Base-by-base conservation (phyloP, 2,888 invertebrate genomes). In the Ochropacha duplaris region DNA sequence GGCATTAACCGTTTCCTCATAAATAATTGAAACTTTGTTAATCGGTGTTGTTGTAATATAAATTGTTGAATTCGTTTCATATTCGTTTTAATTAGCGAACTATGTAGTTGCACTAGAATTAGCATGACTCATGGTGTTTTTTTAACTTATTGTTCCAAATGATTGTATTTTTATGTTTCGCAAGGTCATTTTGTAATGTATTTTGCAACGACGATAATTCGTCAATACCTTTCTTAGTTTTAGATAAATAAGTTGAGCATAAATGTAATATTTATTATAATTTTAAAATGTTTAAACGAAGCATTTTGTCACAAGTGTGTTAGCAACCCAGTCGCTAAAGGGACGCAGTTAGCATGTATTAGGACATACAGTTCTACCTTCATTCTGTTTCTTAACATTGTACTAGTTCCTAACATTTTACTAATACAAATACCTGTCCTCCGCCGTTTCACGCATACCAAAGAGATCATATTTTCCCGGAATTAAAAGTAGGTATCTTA, bases 21-120 rank as follows among this genome's bases (percentile, higher is more conserved):
- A 8, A 44, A 19, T 44, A 44, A 19, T 39, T 44, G 44, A 4
- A 44, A 4, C 19, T 19, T 16, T 19, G 39, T 50, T 16, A 16
- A 50, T 26, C n/a, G 52, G 22, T 52, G 22, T 51, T 9, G 51
- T 52, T 52, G 31, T 52, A 52, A 52, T 52, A 31, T 52, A 9
- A 52, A 31, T 34, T 34, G 19, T 39, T 16, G 39, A 39, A 16
- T 39, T n/a, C n/a, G 16, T 39, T 39, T 14, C 2, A 14, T 34
- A 39, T 39, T 39, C 9, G 14, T 24, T 8, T 22, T 12, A 52
- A 52, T 52, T 31, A 31, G 52, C 22, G 14, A 19, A 52, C 1
- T 16, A n/a, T n/a, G n/a, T n/a, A 31, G 22, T 19, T 28, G 28
- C 28, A 51, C 9, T 28, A 9, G n/a, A 36, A 44, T 52, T 52